These are phyloP conservation scores for mouse (Mus musculus) DNA, from an alignment of 2,113 vertebrate genomes.

Conservation along the genomic window DNA sequence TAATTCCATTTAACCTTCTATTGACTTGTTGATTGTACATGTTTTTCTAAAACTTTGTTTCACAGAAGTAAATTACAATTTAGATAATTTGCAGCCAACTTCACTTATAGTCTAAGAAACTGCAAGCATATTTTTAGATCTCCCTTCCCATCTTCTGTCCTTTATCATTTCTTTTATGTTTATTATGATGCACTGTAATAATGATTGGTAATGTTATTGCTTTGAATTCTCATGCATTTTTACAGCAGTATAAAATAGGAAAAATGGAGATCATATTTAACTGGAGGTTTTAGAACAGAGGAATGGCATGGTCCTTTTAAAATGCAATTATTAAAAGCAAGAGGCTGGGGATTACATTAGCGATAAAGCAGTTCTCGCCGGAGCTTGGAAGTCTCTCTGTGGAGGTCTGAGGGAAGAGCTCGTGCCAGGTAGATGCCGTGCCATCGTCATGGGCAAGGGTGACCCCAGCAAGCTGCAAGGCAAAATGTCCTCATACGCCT, in stretches of 20 bases:
- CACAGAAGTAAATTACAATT: background rate
- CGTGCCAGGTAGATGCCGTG: no score
- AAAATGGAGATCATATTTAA: conserved; percentile 56
- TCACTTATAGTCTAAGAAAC: background rate
- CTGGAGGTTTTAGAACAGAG: background rate
- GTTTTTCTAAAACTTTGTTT: background rate
- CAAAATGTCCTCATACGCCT: no score
- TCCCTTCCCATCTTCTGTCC: conserved; percentile 28
- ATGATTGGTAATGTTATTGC: conserved; percentile 7
- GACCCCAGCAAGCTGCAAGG: no score
- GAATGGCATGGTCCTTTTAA: background rate
- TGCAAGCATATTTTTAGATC: conserved; percentile 37
- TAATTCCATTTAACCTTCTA: background rate
- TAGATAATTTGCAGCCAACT: background rate
- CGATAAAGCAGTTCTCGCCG: no score
- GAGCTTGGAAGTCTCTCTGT: no score
- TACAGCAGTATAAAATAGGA: conserved; percentile 49
- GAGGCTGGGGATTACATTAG: no score
- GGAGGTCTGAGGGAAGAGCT: no score
- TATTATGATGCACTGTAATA: background rate
- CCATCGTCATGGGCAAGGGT: no score
- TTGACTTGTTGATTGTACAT: background rate
- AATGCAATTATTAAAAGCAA: background rate
- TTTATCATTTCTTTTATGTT: background rate
- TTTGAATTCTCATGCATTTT: conserved; percentile 57